Conservation (phyloP, 2,797 vertebrate genomes). For the Myripristis murdjan region DNA sequence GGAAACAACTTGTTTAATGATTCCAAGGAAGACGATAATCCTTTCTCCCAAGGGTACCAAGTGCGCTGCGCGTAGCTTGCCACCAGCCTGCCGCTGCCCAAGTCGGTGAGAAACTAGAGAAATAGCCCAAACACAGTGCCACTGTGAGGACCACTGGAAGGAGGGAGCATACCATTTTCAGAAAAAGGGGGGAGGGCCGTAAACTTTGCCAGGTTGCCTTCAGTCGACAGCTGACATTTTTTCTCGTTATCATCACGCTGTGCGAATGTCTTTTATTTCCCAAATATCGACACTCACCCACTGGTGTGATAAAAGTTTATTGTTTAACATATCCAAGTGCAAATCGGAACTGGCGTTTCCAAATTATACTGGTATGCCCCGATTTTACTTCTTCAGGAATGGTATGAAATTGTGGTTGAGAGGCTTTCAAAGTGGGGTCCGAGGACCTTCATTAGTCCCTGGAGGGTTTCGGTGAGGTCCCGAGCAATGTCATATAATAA, state of each 20-base stretch:
- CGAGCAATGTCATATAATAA: too few relatives aligned
- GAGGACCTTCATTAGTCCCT: constrained; percentile 7
- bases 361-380: not conserved
- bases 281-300: too few relatives aligned
- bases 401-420: not conserved
- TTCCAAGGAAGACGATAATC: constrained; percentile 22
- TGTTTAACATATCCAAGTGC: not conserved
- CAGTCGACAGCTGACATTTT: too few relatives aligned
- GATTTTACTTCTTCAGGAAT: not conserved
- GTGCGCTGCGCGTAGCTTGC: constrained; percentile 5
- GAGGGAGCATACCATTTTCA: constrained; percentile 72
- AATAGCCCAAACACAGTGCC: constrained; percentile 47
- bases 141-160: constrained; percentile 43
- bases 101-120: constrained; percentile 17
- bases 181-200: constrained; percentile 44
- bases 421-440: not conserved
- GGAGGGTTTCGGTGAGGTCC: not conserved
- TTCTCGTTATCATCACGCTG: too few relatives aligned
- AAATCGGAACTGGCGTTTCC: not conserved
- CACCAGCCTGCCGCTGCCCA: constrained; percentile 21
- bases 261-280: too few relatives aligned
- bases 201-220: constrained; percentile 3
- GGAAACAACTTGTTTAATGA: constrained; percentile 12
- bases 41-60: constrained; percentile 20
- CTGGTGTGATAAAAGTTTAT: too few relatives aligned